Conservation (phyloP, 2,888 invertebrate genomes). For the Ashinkailepas kermadecensis region DNA sequence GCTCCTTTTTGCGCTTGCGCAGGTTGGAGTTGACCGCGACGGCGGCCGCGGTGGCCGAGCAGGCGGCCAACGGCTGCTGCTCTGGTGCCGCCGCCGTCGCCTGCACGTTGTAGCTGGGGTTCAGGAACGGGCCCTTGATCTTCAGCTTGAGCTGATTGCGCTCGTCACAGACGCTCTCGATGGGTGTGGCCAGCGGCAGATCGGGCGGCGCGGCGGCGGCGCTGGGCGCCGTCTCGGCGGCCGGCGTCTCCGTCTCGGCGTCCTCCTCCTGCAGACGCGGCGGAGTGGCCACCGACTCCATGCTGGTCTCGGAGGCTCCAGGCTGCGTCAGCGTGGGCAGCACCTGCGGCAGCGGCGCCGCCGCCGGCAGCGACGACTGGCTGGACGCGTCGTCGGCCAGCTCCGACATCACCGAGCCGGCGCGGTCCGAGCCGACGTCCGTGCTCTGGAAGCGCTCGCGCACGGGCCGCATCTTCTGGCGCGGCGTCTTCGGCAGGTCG, state of each 20-base stretch:
- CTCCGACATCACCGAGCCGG: not conserved
- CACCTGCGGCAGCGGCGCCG: constrained; percentile 12
- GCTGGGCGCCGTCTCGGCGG: not conserved
- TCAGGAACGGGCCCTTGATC: constrained; percentile 79
- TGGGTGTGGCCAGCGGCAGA: not conserved
- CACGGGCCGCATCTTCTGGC: not conserved
- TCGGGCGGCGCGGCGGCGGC: constrained; percentile 3
- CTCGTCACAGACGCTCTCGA: constrained; percentile 8
- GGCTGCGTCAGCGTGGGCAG: constrained; percentile 8
- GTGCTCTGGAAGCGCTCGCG: constrained; percentile 11
- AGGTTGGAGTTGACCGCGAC: constrained; percentile 30
- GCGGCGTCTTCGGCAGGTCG: constrained; percentile 41
- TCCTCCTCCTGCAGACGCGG: not conserved
- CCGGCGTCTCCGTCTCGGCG: not conserved
- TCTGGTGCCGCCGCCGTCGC: constrained; percentile 43
- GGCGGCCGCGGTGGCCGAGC: constrained; percentile 28
- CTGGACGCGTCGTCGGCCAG: constrained; percentile 24
- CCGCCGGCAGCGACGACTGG: constrained; percentile 23
- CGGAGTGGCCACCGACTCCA: constrained; percentile 14
- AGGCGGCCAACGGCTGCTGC: constrained; percentile 29
- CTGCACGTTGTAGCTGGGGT: constrained; percentile 56
- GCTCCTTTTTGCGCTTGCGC: constrained; percentile 81
- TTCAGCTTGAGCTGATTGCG: constrained; percentile 76
- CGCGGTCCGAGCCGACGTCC: constrained; percentile 7
- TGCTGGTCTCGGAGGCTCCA: constrained; percentile 1